Base-by-base conservation (phyloP, 2,113 vertebrate species). In the Vanacampus margaritifer region DNA sequence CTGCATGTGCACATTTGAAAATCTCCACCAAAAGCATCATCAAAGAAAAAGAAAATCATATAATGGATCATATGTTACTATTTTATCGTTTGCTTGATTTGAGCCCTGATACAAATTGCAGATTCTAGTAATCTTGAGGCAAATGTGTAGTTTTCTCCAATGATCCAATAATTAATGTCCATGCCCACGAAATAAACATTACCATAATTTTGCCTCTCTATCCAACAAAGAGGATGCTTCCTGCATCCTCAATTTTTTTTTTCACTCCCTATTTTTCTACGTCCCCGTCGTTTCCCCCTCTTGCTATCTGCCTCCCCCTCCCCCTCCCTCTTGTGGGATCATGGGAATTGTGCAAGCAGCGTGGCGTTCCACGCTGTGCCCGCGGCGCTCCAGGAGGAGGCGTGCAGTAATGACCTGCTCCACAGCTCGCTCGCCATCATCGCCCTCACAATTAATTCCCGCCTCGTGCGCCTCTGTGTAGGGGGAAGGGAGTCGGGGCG, bases 391-490 rank as follows among this genome's bases (percentile, higher is more conserved):
- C 87, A 80, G 87, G 86, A 91, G 88, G 88, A 89, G 87, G 87
- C 85, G 89, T 83, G 86, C 86, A 80, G 87, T 91, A 91, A 91
- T 91, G 90, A 91, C 89, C 90, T 87, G 88, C 89, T 91, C 89
- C 88, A 87, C 84, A 83, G 88, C 88, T 86, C 70, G 78, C 86
- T 90, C 87, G 88, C 89, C 90, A 89, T 88, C 89, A 87, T 88
- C 86, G 81, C 88, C 85, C 88, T 89, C 86, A 86, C 90, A 91
- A 90, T 91, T 91, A 91, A 91, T 91, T 91, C 89, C 89, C 82
- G 83, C 84, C 87, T 87, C 71, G 80, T 78, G 78, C 81, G 84
- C 79, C 81, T 86, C 83, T 72, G 80, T 79, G 86, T 78, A 57
- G 74, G 78, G n/a, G 69, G 53, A n/a, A 65, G 53, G 66, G 59